Conservation (phyloP, 2,113 vertebrate genomes). For the Lagopus leucura region DNA sequence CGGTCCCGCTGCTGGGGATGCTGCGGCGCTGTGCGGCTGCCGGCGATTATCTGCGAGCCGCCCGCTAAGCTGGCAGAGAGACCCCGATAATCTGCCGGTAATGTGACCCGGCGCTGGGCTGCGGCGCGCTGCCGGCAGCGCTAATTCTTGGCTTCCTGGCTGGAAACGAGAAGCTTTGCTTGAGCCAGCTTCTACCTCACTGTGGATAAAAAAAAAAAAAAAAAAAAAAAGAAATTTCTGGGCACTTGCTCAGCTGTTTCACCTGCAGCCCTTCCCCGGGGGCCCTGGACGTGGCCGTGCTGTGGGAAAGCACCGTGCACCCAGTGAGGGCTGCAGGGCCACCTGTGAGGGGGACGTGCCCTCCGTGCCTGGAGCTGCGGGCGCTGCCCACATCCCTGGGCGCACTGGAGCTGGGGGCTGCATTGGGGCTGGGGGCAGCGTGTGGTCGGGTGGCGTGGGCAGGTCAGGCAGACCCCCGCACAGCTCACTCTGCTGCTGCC, state of each 20-base stretch:
- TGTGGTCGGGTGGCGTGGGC: not conserved
- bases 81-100: not conserved
- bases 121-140: not conserved
- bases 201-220: not conserved
- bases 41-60: not conserved
- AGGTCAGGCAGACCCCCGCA: fast-evolving
- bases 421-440: fast-evolving
- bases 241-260: not conserved
- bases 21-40: not conserved
- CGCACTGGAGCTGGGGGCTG: not conserved
- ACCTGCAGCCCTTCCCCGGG: not conserved
- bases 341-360: too few species aligned
- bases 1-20: not conserved
- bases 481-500: not conserved
- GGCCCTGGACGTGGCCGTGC: too few species aligned
- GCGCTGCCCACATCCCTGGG: too few species aligned
- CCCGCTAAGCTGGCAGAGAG: fast-evolving
- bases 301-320: not conserved
- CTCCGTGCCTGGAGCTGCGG: too few species aligned
- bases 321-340: not conserved
- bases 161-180: not conserved
- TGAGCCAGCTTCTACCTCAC: not conserved
- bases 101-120: not conserved
- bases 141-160: not conserved
- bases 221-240: not conserved